Evolutionary conservation across 2,113 vertebrate species (phyloP), one percentile per base, ranked within the genome.

Genomic region (Dipodomys spectabilis): DNA sequence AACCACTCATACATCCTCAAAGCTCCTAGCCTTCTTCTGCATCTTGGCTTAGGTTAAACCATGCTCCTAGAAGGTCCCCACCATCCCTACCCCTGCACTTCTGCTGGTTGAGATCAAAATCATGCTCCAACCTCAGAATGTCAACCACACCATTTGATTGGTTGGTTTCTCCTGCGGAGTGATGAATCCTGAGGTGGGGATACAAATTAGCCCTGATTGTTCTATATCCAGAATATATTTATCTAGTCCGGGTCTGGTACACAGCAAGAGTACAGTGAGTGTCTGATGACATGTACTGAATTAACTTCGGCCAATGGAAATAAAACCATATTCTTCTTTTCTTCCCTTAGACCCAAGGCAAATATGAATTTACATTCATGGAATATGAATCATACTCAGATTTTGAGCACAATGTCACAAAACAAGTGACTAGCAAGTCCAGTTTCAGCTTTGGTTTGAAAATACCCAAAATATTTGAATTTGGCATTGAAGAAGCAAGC

Each of bases 331-430:
- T 82, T 62, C n/a, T 73, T 87, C 1, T 93, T 88, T 82, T 97
- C 94, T 97, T 94, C 86, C 57, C 97, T 96, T 97, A 99, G 99
- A 99, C 98, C 68, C 98, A 97, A 98, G 98, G 99, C 93, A 98
- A 98, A 72, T 99, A 98, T 64, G 98, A 99, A 96, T 99, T 99
- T 96, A 97, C 82, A 1, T 45, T 99, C 91, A 95, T 97, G 93
- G 96, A 98, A 49, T 98, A 98, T 65, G 97, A 98, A 1, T 98
- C 99, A 0, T 99, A 99, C 94, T 97, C 97, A 32, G 97, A 98
- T 84, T 99, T 98, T 93, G 98, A 98, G 95, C 90, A 81, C 22
- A 95, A 44, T 67, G 95, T 98, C 81, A 77, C 95, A 97, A 19
- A 60, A 65, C 85, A 75, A 93, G 88, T n/a, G 10, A 0, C 1